Base-by-base conservation (phyloP, 30 jellyfish, hydroid and myxozoan genomes). In the Euphysa ruthae region DNA sequence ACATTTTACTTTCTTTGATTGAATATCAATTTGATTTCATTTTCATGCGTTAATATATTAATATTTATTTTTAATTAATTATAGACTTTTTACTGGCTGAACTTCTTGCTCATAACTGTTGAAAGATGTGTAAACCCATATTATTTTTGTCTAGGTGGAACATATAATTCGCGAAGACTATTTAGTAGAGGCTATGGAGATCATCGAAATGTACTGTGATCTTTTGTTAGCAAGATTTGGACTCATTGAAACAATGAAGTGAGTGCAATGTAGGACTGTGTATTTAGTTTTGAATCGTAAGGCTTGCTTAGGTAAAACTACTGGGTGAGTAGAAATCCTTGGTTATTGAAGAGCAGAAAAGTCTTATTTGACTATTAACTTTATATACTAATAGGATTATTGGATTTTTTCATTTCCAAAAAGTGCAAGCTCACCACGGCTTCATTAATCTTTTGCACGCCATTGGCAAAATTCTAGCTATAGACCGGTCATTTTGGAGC, bases 81-180 rank as follows among this genome's bases (percentile, higher is more conserved):
- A n/a, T n/a, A n/a, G n/a, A n/a, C n/a, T n/a, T 38, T 38, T 38
- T 38, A 38, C 52, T 38, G 52, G 52, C 12, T n/a, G n/a, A 8
- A 8, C n/a, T 38, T 38, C 12, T 38, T 38, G 52, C n/a, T 38
- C n/a, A 38, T 8, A 38, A 38, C 52, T 38, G 12, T 38, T 8
- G n/a, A 38, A 8, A n/a, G 52, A 38, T 38, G 12, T 38, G n/a
- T 38, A 8, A 38, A 38, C 52, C n/a, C n/a, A n/a, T n/a, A 46
- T 2, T 46, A n/a, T 46, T 46, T 46, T 65, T 61, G 8, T 32
- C 46, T 13, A 85, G 95, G 96, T 85, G 49, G 96, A 85, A 61
- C 96, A 85, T 61, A 85, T 85, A 38, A 85, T 85, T 52, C 77
- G 96, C 15, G 96, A 85, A 60, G 96, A 85, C 64, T 85, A 85